Percentiles rank a stretch among this genome's conserved stretches.
Conservation (phyloP, 2,797 vertebrate species). For the Phaenicophaeus curvirostris region DNA sequence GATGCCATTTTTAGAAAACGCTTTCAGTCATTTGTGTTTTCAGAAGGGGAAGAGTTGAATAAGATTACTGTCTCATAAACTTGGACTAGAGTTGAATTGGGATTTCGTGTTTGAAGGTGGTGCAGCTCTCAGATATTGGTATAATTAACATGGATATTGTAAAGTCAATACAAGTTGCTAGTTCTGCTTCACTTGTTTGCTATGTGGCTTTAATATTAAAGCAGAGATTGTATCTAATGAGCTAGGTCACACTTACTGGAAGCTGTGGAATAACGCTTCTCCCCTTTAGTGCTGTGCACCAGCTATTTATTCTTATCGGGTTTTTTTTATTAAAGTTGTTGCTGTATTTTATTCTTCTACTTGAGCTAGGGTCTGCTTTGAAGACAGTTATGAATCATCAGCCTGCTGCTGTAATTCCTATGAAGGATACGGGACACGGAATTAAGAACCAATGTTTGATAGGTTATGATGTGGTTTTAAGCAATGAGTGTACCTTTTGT, state of each 20-base stretch:
- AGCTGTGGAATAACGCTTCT: conserved; percentile 18
- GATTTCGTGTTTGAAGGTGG: neutral
- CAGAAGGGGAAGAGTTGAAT: neutral
- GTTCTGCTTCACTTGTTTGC: conserved; percentile 42
- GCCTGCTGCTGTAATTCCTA: neutral
- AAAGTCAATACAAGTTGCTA: neutral
- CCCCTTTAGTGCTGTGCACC: neutral
- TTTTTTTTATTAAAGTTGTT: conserved; percentile 27
- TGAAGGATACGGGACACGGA: neutral
- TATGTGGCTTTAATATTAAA: conserved; percentile 32
- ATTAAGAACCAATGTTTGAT: conserved; percentile 19
- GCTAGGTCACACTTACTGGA: neutral
- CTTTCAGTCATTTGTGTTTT: neutral
- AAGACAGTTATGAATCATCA: conserved; percentile 14
- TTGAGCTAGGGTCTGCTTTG: conserved; percentile 27
- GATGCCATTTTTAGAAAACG: neutral
- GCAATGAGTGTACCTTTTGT: neutral
- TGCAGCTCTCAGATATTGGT: neutral
- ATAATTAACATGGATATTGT: conserved; percentile 18
- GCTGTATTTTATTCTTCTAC: conserved; percentile 15
- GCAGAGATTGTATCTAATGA: conserved; percentile 25
- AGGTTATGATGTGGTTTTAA: neutral
- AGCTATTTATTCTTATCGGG: neutral
- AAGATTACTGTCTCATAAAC: conserved; percentile 8
- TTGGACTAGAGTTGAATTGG: neutral